Base-by-base conservation (phyloP, 1,140 invertebrate species). In the Alviniconcha marisindica region DNA sequence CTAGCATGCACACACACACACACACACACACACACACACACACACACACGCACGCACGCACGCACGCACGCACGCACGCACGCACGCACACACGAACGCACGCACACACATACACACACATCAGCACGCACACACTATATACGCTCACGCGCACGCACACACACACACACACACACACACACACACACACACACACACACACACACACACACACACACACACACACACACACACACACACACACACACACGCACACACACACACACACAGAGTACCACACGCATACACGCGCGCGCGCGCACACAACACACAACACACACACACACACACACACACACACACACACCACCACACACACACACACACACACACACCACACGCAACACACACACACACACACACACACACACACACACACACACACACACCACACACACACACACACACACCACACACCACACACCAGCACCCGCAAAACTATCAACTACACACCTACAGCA, bases 211-310 rank as follows among this genome's bases (percentile, higher is more conserved):
- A 33, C 63, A 66, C 31, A 12, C 31, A 66, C 63, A 33, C 63
- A 66, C 28, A 33, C 63, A 33, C n/a, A 33, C 63, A 15, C 28
- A 33, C 63, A 66, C 63, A 33, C 63, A 66, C 63, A 33, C 21
- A 66, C 63, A 66, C 63, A 66, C 31, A 33, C 63, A 66, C 63
- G 28, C 31, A 66, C 63, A 66, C 63, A 33, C 28, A 66, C 63
- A 33, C 28, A 66, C 63, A 33, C 63, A 66, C 63, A 66, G n/a
- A 66, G n/a, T 31, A 24, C 28, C 63, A 66, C 63, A 66, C 63
- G 33, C 63, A 66, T 28, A 66, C 63, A 66, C 63, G 33, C 63
- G 33, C 63, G 28, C 54, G 21, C 60, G 18, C 63, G 18, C 63
- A 66, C 28, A 33, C 28, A 33, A 1, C 7, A 7, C 5, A 28